A percentile compares a stretch with the other conserved stretches of the same genome.
These are phyloP conservation scores for Buteo buteo DNA, from an alignment of 2,113 vertebrate species.

Conservation along the genomic window DNA sequence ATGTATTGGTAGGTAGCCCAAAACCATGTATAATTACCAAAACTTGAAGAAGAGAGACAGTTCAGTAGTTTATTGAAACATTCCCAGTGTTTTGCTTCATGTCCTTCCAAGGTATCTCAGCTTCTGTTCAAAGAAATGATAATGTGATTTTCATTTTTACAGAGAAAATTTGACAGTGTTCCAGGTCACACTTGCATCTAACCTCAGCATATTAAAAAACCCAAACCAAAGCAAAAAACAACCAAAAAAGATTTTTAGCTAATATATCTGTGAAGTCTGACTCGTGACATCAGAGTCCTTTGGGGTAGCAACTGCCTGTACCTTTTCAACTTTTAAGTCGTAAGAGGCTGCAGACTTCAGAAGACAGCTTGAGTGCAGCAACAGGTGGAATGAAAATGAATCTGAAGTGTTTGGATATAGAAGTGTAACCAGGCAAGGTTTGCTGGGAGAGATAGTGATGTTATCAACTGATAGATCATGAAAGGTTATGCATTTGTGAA, in stretches of 20 bases:
- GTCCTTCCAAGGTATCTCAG: neutral
- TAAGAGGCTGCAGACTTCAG: neutral
- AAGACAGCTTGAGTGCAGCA: neutral
- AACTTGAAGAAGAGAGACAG: neutral
- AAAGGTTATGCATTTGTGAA: neutral
- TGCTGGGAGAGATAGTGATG: neutral
- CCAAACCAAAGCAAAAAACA: too few species aligned
- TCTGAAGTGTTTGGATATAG: neutral
- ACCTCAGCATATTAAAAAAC: neutral
- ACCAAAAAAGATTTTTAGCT: neutral
- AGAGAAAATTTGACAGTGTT: neutral
- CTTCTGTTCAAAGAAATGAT: neutral
- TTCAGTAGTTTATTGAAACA: neutral
- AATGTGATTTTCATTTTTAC: neutral
- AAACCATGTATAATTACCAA: accelerated
- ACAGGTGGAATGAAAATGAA: neutral
- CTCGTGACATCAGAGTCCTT: accelerated
- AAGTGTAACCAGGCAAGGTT: neutral
- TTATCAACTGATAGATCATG: neutral
- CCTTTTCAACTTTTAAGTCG: neutral
- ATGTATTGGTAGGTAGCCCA: neutral
- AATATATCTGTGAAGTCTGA: neutral
- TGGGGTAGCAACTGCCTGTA: accelerated
- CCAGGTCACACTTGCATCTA: neutral
- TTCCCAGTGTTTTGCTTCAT: neutral